phyloP scores from a whole-genome alignment of 2,113 vertebrate species.

The Cyphomyrus discorhynchus region DNA sequence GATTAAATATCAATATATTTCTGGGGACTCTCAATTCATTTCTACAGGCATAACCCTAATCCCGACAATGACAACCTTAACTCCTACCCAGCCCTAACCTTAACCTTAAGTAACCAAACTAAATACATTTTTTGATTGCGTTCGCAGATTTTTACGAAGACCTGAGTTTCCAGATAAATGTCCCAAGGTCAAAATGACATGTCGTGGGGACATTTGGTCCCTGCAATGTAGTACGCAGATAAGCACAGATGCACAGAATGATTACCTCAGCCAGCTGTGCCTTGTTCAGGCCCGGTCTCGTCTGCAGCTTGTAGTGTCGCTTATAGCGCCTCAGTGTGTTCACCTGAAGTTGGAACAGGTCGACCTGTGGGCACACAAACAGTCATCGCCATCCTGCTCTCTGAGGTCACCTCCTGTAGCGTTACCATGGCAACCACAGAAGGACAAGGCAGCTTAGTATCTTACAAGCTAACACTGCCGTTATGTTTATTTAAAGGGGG shows the following conservation, averaged over 20 bases:
- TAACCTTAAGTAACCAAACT: not conserved
- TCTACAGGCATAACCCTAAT: too few relatives aligned
- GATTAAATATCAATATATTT: not conserved
- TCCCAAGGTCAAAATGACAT: too few relatives aligned
- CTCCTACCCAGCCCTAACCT: too few relatives aligned
- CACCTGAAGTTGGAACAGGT: conserved; percentile 96
- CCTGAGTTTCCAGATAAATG: not conserved
- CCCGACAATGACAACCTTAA: too few relatives aligned
- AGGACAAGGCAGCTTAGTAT: not conserved
- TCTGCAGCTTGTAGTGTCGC: conserved; percentile 96
- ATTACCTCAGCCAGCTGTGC: conserved; percentile 93
- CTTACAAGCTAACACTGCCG: not conserved
- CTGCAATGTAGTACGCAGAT: not conserved
- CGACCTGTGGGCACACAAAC: conserved; percentile 65
- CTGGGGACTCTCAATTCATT: not conserved
- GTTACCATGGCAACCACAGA: not conserved
- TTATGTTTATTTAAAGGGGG: not conserved
- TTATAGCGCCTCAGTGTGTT: conserved; percentile 96
- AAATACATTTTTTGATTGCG: not conserved
- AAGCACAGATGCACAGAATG: not conserved
- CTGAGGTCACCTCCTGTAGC: not conserved
- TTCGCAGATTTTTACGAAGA: not conserved
- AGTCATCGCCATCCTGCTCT: not conserved
- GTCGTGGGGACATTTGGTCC: not conserved
- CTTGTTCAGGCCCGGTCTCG: conserved; percentile 93